Evolutionary conservation across 2,113 vertebrate genomes (phyloP).

Genomic region (Trogon melanurus): DNA sequence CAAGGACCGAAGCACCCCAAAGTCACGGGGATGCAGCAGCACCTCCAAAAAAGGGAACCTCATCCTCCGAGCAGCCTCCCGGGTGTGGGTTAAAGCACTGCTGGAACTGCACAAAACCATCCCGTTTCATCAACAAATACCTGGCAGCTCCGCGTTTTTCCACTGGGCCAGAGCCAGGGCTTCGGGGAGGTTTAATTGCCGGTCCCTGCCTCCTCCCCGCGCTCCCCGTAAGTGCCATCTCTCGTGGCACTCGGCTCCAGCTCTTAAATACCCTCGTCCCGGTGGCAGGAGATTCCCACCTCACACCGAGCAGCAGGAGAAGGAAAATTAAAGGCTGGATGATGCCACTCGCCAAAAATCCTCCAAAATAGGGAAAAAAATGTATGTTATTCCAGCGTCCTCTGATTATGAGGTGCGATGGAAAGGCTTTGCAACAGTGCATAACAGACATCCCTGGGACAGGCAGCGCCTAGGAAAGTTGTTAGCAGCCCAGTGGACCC

Average conservation of each 20-base stretch:
- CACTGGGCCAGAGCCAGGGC: not conserved
- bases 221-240: not conserved
- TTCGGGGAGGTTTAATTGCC: rapidly evolving
- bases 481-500: not conserved
- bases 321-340: not conserved
- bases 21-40: rapidly evolving
- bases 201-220: not conserved
- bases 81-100: not conserved
- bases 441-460: rapidly evolving
- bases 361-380: not conserved
- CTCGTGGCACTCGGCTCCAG: not conserved
- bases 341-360: not conserved
- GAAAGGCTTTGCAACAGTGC: not conserved
- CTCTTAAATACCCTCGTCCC: not conserved
- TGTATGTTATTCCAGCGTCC: not conserved
- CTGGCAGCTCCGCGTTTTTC: not conserved
- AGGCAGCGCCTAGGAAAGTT: not conserved
- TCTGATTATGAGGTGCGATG: rapidly evolving
- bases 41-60: not conserved
- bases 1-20: not conserved
- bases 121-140: not conserved
- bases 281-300: not conserved
- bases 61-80: rapidly evolving
- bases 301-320: rapidly evolving
- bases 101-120: not conserved